phyloP scores from a whole-genome alignment of 2,888 invertebrate species.

The Brachynemurus nebulosus region DNA sequence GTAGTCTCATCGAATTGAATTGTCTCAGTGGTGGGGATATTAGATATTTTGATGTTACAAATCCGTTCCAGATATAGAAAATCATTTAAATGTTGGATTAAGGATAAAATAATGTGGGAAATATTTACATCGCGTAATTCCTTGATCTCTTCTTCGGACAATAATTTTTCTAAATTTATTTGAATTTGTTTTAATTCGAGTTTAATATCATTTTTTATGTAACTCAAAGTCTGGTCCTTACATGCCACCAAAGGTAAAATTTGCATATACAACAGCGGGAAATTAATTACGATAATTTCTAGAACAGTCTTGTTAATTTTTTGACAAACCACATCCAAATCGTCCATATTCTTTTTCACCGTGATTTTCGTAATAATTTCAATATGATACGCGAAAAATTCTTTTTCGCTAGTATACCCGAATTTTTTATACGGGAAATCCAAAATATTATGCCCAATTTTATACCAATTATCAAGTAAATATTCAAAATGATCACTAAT shows the following conservation, averaged over 20 bases:
- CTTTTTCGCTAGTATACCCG: not conserved
- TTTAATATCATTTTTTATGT: too few relatives aligned
- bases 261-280: slow-evolving; percentile 14
- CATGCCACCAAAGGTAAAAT: slow-evolving; percentile 19
- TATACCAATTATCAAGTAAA: not conserved
- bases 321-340: too few relatives aligned
- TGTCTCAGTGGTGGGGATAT: too few relatives aligned
- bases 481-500: not conserved
- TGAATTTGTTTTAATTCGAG: slow-evolving; percentile 22
- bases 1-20: too few relatives aligned
- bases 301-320: too few relatives aligned
- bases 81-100: not conserved
- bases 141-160: slow-evolving; percentile 20
- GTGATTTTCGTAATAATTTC: too few relatives aligned
- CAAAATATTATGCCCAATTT: not conserved
- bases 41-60: too few relatives aligned
- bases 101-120: not conserved
- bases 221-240: slow-evolving; percentile 20
- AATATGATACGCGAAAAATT: not conserved
- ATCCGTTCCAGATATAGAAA: too few relatives aligned
- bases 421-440: not conserved
- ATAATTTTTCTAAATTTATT: slow-evolving; percentile 23
- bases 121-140: slow-evolving; percentile 1
- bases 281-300: too few relatives aligned
- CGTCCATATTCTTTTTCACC: too few relatives aligned